Conservation (phyloP, 2,797 vertebrate species). For the Tadarida brasiliensis region DNA sequence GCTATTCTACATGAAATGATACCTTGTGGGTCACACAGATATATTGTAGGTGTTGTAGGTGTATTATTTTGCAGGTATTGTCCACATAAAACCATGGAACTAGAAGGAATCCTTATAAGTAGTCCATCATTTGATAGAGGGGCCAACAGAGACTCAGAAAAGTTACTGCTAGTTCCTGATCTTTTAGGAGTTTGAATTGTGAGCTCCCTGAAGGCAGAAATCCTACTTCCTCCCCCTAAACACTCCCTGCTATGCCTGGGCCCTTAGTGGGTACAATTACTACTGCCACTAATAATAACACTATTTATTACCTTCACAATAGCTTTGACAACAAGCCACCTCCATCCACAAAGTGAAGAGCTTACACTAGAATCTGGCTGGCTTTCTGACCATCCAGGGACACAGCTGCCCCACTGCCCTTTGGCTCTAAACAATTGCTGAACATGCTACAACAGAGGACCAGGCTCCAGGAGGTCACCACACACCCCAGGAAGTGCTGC, state of each 20-base stretch:
- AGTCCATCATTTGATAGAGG: background rate
- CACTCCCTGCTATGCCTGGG: background rate
- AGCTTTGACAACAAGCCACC: slow-evolving; percentile 46
- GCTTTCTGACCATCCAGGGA: background rate
- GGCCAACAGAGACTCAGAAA: background rate
- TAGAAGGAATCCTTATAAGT: slow-evolving; percentile 25
- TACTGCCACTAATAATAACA: background rate
- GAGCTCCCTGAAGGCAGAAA: background rate
- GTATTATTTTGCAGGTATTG: background rate
- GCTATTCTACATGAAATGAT: slow-evolving; percentile 18
- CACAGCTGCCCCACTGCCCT: background rate
- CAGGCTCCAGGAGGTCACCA: background rate
- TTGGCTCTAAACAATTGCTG: background rate
- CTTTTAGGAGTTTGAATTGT: slow-evolving; percentile 24
- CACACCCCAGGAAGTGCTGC: background rate
- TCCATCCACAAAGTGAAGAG: slow-evolving; percentile 39
- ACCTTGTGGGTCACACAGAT: background rate
- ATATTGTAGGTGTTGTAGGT: background rate
- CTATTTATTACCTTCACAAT: background rate
- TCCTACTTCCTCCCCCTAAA: background rate
- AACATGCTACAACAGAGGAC: slow-evolving; percentile 1
- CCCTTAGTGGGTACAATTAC: background rate
- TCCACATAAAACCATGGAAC: background rate
- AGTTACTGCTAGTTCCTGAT: background rate
- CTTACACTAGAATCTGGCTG: background rate